These are phyloP conservation scores for Myiagra hebetior DNA, from an alignment of 2,113 vertebrate species.

Conservation along the genomic window DNA sequence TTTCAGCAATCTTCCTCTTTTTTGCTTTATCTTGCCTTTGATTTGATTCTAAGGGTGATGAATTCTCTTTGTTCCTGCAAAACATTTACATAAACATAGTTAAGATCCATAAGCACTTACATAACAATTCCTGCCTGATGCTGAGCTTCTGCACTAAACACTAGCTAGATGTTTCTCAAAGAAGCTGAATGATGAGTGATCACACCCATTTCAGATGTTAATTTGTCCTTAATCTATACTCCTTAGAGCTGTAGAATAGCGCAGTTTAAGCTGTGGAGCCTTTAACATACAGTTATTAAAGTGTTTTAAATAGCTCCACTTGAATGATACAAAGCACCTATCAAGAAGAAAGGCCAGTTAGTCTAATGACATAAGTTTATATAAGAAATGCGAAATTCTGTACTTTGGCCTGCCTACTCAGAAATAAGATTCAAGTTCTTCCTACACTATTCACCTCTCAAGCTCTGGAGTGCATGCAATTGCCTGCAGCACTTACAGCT, in stretches of 20 bases:
- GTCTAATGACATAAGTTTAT: not conserved
- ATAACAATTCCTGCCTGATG: not conserved
- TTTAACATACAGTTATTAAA: not conserved
- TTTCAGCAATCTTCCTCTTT: constrained; percentile 18
- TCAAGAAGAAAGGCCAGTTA: not conserved
- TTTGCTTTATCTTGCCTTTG: constrained; percentile 60
- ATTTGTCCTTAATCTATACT: not conserved
- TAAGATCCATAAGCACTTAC: not conserved
- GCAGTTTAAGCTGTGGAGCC: not conserved
- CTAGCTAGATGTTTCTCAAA: not conserved
- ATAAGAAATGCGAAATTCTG: not conserved
- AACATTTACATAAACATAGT: not conserved
- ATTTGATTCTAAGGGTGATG: constrained; percentile 66
- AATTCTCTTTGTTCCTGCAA: constrained; percentile 82
- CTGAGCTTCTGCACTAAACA: not conserved
- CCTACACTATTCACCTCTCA: not conserved
- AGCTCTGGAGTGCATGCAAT: not conserved
- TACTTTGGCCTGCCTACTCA: not conserved
- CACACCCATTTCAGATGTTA: not conserved
- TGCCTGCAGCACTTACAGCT: not conserved
- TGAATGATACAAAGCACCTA: not conserved
- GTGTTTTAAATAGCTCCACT: not conserved
- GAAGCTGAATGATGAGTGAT: not conserved
- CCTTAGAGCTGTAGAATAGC: not conserved
- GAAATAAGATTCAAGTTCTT: not conserved